A percentile compares a stretch with the other conserved stretches of the same genome.
Evolutionary conservation across 2,888 invertebrate species (phyloP).

Genomic region (Meghimatium bilineatum): DNA sequence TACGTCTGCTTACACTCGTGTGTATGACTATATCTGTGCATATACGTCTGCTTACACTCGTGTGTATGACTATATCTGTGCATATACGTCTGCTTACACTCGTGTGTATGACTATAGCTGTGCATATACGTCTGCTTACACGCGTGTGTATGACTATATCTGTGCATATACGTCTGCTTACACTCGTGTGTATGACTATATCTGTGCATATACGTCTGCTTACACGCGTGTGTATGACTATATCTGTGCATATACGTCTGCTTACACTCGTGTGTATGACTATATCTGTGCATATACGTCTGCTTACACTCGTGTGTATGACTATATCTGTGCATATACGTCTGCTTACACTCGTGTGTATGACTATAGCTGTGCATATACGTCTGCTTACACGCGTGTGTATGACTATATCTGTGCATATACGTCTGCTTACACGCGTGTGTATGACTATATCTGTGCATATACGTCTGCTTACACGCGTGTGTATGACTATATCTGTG

Average conservation of each 20-base stretch:
- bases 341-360: neutral
- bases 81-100: neutral
- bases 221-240: neutral
- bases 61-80: too few relatives aligned
- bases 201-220: neutral
- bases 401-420: constrained; percentile 15
- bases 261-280: neutral
- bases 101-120: constrained; percentile 12
- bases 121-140: neutral
- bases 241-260: too few relatives aligned
- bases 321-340: neutral
- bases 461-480: neutral
- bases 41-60: neutral
- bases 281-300: neutral
- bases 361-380: neutral
- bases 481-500: neutral
- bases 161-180: neutral
- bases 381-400: neutral
- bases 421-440: too few relatives aligned
- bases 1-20: neutral
- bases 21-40: constrained; percentile 18
- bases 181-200: neutral
- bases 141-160: too few relatives aligned
- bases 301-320: neutral
- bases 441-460: neutral